A percentile compares a stretch with the other conserved stretches of the same genome.
These are phyloP conservation scores for Lasioglossum zephyrum DNA, from an alignment of 2,888 invertebrate species.

Conservation along the genomic window DNA sequence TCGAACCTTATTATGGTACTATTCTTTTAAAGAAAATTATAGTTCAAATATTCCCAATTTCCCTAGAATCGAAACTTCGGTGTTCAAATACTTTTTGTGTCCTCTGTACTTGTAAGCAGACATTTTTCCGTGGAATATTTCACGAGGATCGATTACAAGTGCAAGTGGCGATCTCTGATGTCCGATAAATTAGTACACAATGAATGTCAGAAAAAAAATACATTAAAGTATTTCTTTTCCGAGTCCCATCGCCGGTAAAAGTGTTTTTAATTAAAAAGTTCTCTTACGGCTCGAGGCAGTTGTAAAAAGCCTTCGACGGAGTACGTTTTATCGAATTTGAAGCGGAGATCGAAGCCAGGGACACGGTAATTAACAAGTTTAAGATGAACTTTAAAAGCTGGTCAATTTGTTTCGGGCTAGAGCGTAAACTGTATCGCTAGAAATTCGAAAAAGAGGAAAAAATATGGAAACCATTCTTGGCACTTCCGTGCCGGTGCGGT, in stretches of 20 bases:
- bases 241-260: slow-evolving; percentile 12
- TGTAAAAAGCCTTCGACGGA: slow-evolving; percentile 47
- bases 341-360: slow-evolving; percentile 46
- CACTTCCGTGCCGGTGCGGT: too few relatives aligned
- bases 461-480: not conserved
- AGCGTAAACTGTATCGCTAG: slow-evolving; percentile 26
- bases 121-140: not conserved
- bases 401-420: slow-evolving; percentile 29
- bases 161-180: not conserved
- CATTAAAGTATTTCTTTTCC: slow-evolving; percentile 28
- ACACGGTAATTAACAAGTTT: slow-evolving; percentile 57
- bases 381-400: slow-evolving; percentile 47
- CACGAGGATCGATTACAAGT: not conserved
- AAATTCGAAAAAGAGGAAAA: slow-evolving; percentile 23
- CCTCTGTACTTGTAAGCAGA: not conserved
- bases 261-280: slow-evolving; percentile 60
- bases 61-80: not conserved
- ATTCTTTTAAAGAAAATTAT: too few relatives aligned
- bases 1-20: too few relatives aligned
- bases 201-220: not conserved
- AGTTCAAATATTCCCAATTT: too few relatives aligned
- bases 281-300: slow-evolving; percentile 38
- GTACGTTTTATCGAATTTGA: slow-evolving; percentile 53
- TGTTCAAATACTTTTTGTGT: not conserved
- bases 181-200: not conserved